Evolutionary conservation across 2,797 vertebrate species (phyloP).

Genomic region (Remorina albescens): DNA sequence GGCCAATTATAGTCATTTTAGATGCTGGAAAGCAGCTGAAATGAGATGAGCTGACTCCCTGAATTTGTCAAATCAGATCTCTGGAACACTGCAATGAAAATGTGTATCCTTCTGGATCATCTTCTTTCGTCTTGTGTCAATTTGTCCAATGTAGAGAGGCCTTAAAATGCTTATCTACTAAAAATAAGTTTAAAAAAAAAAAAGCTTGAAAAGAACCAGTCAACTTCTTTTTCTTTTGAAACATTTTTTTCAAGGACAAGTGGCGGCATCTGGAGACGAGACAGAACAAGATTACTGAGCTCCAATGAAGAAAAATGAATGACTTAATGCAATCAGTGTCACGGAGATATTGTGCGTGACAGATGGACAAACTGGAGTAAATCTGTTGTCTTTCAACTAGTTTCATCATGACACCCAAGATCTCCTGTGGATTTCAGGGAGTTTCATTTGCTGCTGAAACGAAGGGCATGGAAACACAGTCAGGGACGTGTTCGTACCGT

Average conservation of each 20-base stretch:
- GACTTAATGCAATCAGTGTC: slow-evolving; percentile 56
- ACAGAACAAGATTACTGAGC: slow-evolving; percentile 15
- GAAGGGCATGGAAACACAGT: slow-evolving; percentile 10
- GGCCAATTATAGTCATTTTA: slow-evolving; percentile 62
- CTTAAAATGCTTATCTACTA: neutral
- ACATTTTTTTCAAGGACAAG: slow-evolving; percentile 31
- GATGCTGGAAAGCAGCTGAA: slow-evolving; percentile 37
- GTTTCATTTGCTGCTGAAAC: slow-evolving; percentile 6
- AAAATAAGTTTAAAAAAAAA: neutral
- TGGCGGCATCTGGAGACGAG: slow-evolving; percentile 32
- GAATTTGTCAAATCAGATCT: slow-evolving; percentile 34
- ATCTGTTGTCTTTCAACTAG: slow-evolving; percentile 69
- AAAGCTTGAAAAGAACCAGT: slow-evolving; percentile 12
- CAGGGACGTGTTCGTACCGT: neutral
- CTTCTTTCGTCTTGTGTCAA: slow-evolving; percentile 32
- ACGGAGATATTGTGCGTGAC: slow-evolving; percentile 57
- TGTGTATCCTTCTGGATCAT: slow-evolving; percentile 14
- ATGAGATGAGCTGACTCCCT: slow-evolving; percentile 35
- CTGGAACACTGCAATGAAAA: slow-evolving; percentile 16
- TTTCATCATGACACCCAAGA: slow-evolving; percentile 66
- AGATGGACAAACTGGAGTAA: slow-evolving; percentile 62
- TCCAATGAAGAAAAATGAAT: slow-evolving; percentile 38
- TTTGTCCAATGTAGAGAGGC: slow-evolving; percentile 11
- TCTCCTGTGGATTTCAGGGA: slow-evolving; percentile 4
- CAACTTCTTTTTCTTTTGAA: slow-evolving; percentile 6